A percentile compares a stretch with the other conserved stretches of the same genome.
Evolutionary conservation across 2,888 invertebrate species (phyloP).

Genomic region (Amblyjoppa fuscipennis): DNA sequence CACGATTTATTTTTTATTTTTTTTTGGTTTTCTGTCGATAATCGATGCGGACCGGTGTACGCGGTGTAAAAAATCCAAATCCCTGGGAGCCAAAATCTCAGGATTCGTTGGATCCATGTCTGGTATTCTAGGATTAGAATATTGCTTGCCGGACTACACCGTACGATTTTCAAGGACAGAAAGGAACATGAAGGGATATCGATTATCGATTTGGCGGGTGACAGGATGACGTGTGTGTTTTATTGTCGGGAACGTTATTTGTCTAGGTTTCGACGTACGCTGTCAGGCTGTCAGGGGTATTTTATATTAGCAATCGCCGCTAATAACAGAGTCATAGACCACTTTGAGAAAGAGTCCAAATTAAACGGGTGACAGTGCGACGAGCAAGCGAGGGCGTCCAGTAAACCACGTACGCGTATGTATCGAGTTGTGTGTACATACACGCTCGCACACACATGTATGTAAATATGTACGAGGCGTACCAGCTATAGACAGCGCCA

Average conservation of each 20-base stretch:
- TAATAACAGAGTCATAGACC: conserved; percentile 44
- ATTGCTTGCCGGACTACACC: background rate
- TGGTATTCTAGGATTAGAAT: background rate
- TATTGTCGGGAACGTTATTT: conserved; percentile 15
- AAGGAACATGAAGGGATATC: conserved; percentile 1
- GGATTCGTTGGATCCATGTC: background rate
- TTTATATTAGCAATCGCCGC: conserved; percentile 46
- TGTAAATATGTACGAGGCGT: conserved; percentile 10
- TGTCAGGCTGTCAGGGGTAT: conserved; percentile 28
- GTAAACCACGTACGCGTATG: conserved; percentile 10
- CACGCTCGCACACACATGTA: background rate
- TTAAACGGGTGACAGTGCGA: conserved; percentile 50
- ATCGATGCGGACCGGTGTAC: too few relatives aligned
- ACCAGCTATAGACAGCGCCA: conserved; percentile 41
- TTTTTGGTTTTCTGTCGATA: background rate
- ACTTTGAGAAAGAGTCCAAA: conserved; percentile 44
- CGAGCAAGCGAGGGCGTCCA: conserved; percentile 45
- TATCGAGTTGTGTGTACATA: background rate
- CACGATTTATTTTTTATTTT: background rate
- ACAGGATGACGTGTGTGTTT: background rate
- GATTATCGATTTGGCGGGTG: conserved; percentile 39
- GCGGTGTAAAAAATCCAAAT: background rate
- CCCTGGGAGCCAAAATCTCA: background rate
- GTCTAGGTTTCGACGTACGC: background rate
- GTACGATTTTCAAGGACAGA: background rate